A percentile compares a stretch with the other conserved stretches of the same genome.
Evolutionary conservation across 2,888 invertebrate genomes (phyloP).

Genomic region (Panorpa germanica): DNA sequence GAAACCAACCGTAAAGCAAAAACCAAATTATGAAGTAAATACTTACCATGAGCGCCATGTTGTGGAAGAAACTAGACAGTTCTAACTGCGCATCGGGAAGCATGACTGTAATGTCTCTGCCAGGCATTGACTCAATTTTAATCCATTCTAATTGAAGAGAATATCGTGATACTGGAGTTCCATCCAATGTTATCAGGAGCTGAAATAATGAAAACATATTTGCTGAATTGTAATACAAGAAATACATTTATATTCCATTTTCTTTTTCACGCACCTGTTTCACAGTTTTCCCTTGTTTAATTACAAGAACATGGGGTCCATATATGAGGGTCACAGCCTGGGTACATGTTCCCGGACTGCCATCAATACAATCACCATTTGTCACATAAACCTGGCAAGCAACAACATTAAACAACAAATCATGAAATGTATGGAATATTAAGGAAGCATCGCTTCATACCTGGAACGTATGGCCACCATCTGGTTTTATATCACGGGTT

Average conservation of each 20-base stretch:
- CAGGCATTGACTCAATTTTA: slow-evolving; percentile 31
- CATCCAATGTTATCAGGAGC: slow-evolving; percentile 25
- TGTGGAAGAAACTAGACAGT: slow-evolving; percentile 26
- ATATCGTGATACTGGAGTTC: slow-evolving; percentile 22
- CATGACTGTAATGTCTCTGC: slow-evolving; percentile 39
- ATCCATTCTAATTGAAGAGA: slow-evolving; percentile 39
- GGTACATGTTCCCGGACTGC: slow-evolving; percentile 37
- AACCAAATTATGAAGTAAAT: slow-evolving; percentile 25
- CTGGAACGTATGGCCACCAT: slow-evolving; percentile 30
- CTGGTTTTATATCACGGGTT: slow-evolving; percentile 38
- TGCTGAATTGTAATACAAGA: background rate
- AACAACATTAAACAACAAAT: slow-evolving; percentile 7
- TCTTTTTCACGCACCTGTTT: slow-evolving; percentile 30
- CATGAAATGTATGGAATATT: slow-evolving; percentile 7
- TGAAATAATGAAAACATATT: background rate
- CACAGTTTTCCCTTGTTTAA: slow-evolving; percentile 23
- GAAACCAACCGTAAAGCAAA: no score
- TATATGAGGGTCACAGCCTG: slow-evolving; percentile 47
- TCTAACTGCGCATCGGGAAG: slow-evolving; percentile 55
- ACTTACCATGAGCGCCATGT: slow-evolving; percentile 29
- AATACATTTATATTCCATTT: no score
- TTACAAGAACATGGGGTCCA: slow-evolving; percentile 38
- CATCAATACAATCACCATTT: slow-evolving; percentile 46
- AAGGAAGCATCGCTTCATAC: slow-evolving; percentile 20
- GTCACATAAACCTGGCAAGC: slow-evolving; percentile 41